Percentiles rank a stretch among this genome's conserved stretches.
Conservation (phyloP, 64 coral and sea anemone species). For the Anthopleura sola region DNA sequence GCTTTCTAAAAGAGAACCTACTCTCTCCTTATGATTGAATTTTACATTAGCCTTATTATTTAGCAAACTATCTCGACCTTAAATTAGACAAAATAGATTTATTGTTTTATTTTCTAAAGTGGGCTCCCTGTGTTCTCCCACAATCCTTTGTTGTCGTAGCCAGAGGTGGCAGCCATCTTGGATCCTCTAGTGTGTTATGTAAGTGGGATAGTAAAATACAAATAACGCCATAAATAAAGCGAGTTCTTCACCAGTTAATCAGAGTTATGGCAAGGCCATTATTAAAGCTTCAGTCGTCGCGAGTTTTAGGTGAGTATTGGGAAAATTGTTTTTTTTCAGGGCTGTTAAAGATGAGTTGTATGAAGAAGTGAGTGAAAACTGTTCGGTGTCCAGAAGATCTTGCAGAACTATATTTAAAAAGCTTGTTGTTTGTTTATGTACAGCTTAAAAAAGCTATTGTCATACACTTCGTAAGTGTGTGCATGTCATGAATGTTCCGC, state of each 20-base stretch:
- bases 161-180: conserved; percentile 15
- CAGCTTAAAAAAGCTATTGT: neutral
- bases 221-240: neutral
- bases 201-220: neutral
- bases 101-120: too few relatives aligned
- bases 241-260: neutral
- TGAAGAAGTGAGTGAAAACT: neutral
- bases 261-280: conserved; percentile 39
- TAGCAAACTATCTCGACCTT: too few relatives aligned
- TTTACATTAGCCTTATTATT: too few relatives aligned
- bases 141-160: neutral
- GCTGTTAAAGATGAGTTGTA: neutral
- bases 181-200: neutral
- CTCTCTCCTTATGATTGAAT: too few relatives aligned
- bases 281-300: conserved; percentile 25
- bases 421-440: neutral
- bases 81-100: too few relatives aligned
- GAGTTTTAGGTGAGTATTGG: conserved; percentile 22
- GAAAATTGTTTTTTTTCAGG: neutral
- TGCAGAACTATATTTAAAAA: neutral
- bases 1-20: too few relatives aligned
- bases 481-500: too few relatives aligned
- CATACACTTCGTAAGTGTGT: too few relatives aligned
- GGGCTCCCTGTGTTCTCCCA: neutral
- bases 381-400: too few relatives aligned